A percentile compares a stretch with the other conserved stretches of the same genome.
Evolutionary conservation across 2,888 invertebrate genomes (phyloP).

Genomic region (Dimorphilus gyrociliatus): DNA sequence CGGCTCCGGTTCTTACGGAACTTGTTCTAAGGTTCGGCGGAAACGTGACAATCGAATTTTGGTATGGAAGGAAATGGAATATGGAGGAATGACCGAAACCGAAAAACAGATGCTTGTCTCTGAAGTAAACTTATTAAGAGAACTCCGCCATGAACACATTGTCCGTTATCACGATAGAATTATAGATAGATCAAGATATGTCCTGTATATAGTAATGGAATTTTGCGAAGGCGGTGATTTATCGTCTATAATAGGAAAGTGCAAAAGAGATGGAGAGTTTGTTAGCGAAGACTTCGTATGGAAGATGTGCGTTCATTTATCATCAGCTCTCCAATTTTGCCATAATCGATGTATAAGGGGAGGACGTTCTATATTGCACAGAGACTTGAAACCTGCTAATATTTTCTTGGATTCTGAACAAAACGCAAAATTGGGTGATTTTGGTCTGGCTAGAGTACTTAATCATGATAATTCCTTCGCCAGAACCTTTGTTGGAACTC

Average conservation of each 20-base stretch:
- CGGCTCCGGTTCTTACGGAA: too few relatives aligned
- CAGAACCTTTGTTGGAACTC: not conserved
- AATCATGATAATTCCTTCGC: not conserved
- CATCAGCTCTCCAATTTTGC: not conserved
- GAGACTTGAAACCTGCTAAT: not conserved
- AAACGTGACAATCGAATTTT: too few relatives aligned
- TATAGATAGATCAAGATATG: not conserved
- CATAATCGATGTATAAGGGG: not conserved
- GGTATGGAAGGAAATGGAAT: not conserved
- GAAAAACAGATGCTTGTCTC: not conserved
- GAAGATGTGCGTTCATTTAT: not conserved
- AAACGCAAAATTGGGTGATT: not conserved
- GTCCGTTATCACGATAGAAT: constrained; percentile 1
- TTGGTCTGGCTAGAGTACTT: not conserved
- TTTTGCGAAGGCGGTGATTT: not conserved
- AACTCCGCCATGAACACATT: not conserved
- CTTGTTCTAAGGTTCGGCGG: too few relatives aligned
- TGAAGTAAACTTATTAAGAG: not conserved
- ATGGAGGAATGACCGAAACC: not conserved
- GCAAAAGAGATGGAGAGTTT: not conserved
- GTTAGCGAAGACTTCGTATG: not conserved
- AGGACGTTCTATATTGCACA: not conserved
- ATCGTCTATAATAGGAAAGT: not conserved
- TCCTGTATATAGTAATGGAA: not conserved
- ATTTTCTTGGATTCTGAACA: not conserved